phyloP scores from a whole-genome alignment of 2,113 vertebrate genomes.

The Clarias magur region DNA sequence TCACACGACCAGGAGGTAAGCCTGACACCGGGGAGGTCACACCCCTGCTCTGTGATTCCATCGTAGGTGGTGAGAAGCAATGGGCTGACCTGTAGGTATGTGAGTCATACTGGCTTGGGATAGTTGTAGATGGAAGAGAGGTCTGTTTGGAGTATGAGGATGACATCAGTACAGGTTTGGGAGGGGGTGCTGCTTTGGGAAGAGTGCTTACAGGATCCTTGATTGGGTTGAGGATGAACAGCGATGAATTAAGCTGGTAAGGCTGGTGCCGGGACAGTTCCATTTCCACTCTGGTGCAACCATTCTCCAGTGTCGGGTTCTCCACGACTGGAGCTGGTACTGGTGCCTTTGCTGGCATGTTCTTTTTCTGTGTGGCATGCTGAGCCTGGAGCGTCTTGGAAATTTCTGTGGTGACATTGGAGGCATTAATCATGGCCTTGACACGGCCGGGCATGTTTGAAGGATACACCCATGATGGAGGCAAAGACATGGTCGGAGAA shows the following conservation, averaged over 20 bases:
- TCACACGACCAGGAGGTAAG: slow-evolving; percentile 71
- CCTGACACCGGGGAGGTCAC: slow-evolving; percentile 70
- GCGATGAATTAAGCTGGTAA: slow-evolving; percentile 86
- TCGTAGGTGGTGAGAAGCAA: slow-evolving; percentile 69
- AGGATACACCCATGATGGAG: slow-evolving; percentile 92
- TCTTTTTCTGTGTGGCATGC: slow-evolving; percentile 68
- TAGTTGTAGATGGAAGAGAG: slow-evolving; percentile 72
- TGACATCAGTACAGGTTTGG: slow-evolving; percentile 64
- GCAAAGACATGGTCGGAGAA: slow-evolving; percentile 92
- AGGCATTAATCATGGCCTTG: slow-evolving; percentile 77
- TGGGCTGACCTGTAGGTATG: slow-evolving; percentile 50
- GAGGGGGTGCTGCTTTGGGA: slow-evolving; percentile 77
- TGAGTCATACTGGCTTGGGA: slow-evolving; percentile 71
- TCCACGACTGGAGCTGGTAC: slow-evolving; percentile 67
- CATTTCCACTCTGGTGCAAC: slow-evolving; percentile 82
- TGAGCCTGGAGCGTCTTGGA: slow-evolving; percentile 69
- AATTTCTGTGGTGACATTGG: slow-evolving; percentile 67
- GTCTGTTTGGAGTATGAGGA: slow-evolving; percentile 68
- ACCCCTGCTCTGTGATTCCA: slow-evolving; percentile 52
- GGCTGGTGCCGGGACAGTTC: slow-evolving; percentile 86
- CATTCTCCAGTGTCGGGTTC: slow-evolving; percentile 72
- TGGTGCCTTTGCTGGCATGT: slow-evolving; percentile 49
- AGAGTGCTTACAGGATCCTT: slow-evolving; percentile 76
- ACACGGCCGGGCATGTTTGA: slow-evolving; percentile 78
- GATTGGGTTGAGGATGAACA: slow-evolving; percentile 87